Evolutionary conservation across 2,113 vertebrate genomes (phyloP), one percentile per base, ranked within the genome.

Genomic region (Camelus bactrianus): DNA sequence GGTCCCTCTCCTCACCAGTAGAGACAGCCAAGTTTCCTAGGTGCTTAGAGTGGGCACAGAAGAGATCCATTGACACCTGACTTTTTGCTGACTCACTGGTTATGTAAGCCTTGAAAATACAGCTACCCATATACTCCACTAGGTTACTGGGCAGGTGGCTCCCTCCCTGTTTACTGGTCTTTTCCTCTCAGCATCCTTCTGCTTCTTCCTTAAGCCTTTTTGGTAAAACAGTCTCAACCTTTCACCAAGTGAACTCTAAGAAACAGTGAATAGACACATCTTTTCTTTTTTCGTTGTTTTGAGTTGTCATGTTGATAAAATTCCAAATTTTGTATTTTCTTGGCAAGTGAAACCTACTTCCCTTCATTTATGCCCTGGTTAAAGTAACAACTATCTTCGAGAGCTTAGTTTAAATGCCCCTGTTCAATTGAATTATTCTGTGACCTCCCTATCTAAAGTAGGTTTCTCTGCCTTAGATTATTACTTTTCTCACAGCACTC

Each of bases 71-170:
- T 70, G 88, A 95, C 77, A 89, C 83, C 94, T 95, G 94, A 62
- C 80, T 88, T 97, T 95, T 86, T 97, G 97, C 98, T 97, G 98
- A 97, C 89, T 98, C 98, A 98, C 22, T 96, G 88, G 65, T 98
- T 98, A 97, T 96, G 14, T 97, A 97, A 97, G 93, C 93, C 60
- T 76, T 46, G 26, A 91, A 56, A 92, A 69, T 24, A 72, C n/a
- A 73, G 35, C 76, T 52, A 48, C 87, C 79, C 48, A 15, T 58
- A n/a, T 6, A 42, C 62, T 69, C 35, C 6, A 5, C 35, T 70
- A 54, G 81, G 46, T n/a, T 90, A 30, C 42, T 52, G 19, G 87
- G 46, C 69, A 92, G 56, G 54, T 69, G 38, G 60, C 46, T 82
- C 64, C 30, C 52, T 85, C 52, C 76, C 28, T 48, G 26, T 72